Evolutionary conservation across 2,113 vertebrate genomes (phyloP).

Genomic region (Dipodomys stephensi): DNA sequence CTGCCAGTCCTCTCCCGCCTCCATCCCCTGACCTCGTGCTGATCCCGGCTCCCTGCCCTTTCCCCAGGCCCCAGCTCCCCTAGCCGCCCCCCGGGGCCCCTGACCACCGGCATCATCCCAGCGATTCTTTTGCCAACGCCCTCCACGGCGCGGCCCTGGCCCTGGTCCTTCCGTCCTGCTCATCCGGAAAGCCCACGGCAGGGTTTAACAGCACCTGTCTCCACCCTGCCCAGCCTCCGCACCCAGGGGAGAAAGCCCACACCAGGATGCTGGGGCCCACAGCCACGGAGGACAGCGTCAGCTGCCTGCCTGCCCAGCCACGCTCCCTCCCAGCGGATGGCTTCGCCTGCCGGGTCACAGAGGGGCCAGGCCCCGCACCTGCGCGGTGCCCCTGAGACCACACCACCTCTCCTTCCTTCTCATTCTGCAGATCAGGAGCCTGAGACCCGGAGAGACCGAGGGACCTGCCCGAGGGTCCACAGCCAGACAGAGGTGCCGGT

Average conservation of each 20-base stretch:
- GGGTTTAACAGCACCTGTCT: slow-evolving; percentile 65
- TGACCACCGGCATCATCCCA: not conserved
- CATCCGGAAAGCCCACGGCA: not conserved
- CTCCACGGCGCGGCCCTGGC: not conserved
- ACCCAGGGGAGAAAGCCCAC: not conserved
- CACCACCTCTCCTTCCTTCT: not conserved
- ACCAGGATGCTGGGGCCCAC: not conserved
- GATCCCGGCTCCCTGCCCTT: not conserved
- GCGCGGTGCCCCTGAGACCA: no score
- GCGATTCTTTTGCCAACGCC: not conserved
- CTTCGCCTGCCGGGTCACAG: not conserved
- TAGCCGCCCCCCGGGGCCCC: not conserved
- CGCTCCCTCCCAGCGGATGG: not conserved
- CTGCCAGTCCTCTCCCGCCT: slow-evolving; percentile 44
- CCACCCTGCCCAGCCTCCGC: not conserved
- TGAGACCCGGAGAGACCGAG: not conserved
- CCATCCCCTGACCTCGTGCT: slow-evolving; percentile 36
- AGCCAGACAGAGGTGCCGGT: rapidly evolving
- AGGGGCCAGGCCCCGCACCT: not conserved
- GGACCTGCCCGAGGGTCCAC: not conserved
- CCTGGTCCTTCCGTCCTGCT: slow-evolving; percentile 48
- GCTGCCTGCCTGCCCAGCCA: not conserved
- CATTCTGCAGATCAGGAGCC: not conserved
- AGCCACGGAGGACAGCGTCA: not conserved
- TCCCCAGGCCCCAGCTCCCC: not conserved